A percentile compares a stretch with the other conserved stretches of the same genome.
Evolutionary conservation across 2,888 invertebrate species (phyloP).

Genomic region (Lobophora halterata): DNA sequence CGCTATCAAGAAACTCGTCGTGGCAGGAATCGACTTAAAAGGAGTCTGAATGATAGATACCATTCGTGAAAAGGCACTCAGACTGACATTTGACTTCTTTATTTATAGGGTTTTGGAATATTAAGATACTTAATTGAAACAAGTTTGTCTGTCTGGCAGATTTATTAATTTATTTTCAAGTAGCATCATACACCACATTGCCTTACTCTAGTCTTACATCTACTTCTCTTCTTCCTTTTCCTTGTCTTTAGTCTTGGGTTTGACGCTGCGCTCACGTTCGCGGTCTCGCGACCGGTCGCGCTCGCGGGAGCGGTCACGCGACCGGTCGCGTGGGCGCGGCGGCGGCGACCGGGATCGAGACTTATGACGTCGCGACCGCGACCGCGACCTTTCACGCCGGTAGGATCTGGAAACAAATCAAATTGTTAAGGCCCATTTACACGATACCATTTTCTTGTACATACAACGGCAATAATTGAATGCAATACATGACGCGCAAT

Average conservation of each 20-base stretch:
- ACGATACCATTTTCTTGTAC: too few species aligned
- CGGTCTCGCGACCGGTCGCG: slow-evolving; percentile 64
- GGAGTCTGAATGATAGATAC: too few species aligned
- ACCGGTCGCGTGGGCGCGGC: slow-evolving; percentile 49
- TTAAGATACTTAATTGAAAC: too few species aligned
- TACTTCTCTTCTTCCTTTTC: slow-evolving; percentile 88
- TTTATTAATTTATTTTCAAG: slow-evolving; percentile 23
- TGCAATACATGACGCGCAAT: too few species aligned
- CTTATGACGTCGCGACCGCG: slow-evolving; percentile 82
- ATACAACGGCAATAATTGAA: too few species aligned
- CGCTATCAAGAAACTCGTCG: too few species aligned
- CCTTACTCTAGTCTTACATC: slow-evolving; percentile 23
- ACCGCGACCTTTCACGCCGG: slow-evolving; percentile 84
- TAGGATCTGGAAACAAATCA: slow-evolving; percentile 76
- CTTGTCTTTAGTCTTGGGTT: slow-evolving; percentile 81
- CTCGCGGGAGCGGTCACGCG: slow-evolving; percentile 61
- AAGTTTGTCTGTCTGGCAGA: slow-evolving; percentile 2
- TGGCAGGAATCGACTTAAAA: too few species aligned
- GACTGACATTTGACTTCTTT: too few species aligned
- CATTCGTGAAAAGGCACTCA: too few species aligned
- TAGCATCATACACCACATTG: slow-evolving; percentile 12
- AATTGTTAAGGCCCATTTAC: too few species aligned
- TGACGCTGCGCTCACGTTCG: slow-evolving; percentile 70
- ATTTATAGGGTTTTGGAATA: too few species aligned
- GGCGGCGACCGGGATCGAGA: slow-evolving; percentile 48